Percentiles rank a stretch among this genome's conserved stretches.
These are phyloP conservation scores for Aspiorhynchus laticeps DNA, from an alignment of 2,113 vertebrate genomes.

Conservation along the genomic window DNA sequence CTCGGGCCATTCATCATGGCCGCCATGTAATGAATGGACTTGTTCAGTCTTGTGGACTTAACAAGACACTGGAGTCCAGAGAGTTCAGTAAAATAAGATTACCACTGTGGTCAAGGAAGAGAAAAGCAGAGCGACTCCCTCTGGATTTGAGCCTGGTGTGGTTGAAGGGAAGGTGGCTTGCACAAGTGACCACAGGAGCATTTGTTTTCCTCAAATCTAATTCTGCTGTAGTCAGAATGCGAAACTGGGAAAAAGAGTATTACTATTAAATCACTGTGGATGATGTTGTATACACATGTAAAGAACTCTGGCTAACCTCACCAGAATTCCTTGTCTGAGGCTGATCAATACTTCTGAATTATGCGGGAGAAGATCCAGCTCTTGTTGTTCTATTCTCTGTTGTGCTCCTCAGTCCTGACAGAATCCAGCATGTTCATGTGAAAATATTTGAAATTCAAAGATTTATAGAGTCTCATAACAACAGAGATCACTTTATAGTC, in stretches of 20 bases:
- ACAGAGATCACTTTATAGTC: neutral
- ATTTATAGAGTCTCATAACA: neutral
- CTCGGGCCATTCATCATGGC: slow-evolving; percentile 80
- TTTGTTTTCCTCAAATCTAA: neutral
- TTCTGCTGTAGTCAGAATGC: neutral
- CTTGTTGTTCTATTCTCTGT: neutral
- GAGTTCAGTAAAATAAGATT: slow-evolving; percentile 80
- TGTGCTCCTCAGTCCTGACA: neutral
- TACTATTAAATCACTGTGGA: neutral
- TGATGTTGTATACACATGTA: neutral
- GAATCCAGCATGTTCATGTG: neutral
- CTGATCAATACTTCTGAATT: slow-evolving; percentile 29
- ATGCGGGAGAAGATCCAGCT: slow-evolving; percentile 4
- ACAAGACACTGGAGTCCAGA: slow-evolving; percentile 78
- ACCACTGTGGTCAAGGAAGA: slow-evolving; percentile 76
- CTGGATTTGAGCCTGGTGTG: slow-evolving; percentile 56
- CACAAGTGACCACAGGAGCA: neutral
- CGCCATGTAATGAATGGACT: slow-evolving; percentile 81
- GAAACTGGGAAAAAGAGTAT: neutral
- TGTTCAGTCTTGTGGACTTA: slow-evolving; percentile 76
- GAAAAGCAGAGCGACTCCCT: slow-evolving; percentile 68
- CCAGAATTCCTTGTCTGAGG: neutral
- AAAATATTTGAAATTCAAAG: neutral
- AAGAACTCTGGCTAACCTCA: neutral
- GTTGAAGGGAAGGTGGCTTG: slow-evolving; percentile 18